Evolutionary conservation across 2,797 vertebrate genomes (phyloP), one percentile per base, ranked within the genome.

Genomic region (Labeo calbasu): DNA sequence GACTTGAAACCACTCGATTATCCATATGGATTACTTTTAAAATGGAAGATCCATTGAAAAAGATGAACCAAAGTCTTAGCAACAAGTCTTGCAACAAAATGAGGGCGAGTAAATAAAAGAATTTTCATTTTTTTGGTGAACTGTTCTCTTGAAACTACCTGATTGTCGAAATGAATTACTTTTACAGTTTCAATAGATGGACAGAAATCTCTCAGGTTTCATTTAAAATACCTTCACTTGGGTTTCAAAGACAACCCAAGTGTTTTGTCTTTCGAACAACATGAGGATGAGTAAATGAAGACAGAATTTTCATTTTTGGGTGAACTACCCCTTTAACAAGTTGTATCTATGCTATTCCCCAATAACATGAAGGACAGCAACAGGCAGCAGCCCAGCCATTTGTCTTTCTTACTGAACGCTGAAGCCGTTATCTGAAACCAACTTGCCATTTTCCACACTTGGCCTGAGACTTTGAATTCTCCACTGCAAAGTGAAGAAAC

Each of bases 311-410:
- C 2, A 25, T 1, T 59, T 59, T 40, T 10, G 13, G 53, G 32
- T 77, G 36, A 76, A 77, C 73, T 5, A 17, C 8, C 0, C 11
- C 6, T 57, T 36, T 36, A 75, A 36, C 51, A n/a, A 61, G 21
- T 77, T 25, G 10, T 3, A 25, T 43, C n/a, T 36, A 46, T 25
- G 32, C 21, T 59, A 59, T 15, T 0, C 73, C 15, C 73, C 12
- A 23, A 10, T 23, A 59, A 3, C 40, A 65, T 85, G 84, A 91
- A 83, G 69, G 79, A 88, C 82, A 87, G 84, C 83, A 87, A 88
- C 86, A 88, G 86, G 79, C 86, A 88, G 84, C 90, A 91, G 86
- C 87, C 90, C 86, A 84, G 88, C 72, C 80, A 70, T 51, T 70
- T 79, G 68, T 15, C 46, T 65, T 71, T 77, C 69, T 28, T 79